Conservation (phyloP, 1,140 invertebrate species). For the Tribolium castaneum region DNA sequence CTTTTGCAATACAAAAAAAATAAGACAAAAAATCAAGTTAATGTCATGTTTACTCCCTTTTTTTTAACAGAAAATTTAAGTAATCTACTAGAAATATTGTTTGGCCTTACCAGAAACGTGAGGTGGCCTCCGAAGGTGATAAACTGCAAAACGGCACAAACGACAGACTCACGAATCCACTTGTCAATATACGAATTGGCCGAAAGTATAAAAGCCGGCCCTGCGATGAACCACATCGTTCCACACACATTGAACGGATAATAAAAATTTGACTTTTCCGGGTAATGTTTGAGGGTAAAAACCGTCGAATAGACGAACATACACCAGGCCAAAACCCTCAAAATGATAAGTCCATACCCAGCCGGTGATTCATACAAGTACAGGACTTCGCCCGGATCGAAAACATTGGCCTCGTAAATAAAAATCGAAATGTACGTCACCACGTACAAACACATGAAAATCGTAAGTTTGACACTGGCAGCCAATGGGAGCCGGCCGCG, state of each 20-base stretch:
- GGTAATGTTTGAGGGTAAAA: conserved; percentile 86
- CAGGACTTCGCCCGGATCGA: conserved; percentile 89
- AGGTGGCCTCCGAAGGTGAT: conserved; percentile 83
- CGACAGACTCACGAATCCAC: conserved; percentile 92
- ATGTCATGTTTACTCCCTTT: no score
- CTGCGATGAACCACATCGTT: conserved; percentile 85
- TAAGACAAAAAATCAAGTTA: no score
- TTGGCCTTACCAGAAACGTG: conserved; percentile 75
- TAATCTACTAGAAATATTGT: no score
- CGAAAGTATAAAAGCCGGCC: conserved; percentile 82
- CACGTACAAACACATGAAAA: conserved; percentile 83
- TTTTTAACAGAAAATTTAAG: no score
- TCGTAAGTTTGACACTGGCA: conserved; percentile 79
- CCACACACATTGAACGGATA: conserved; percentile 84
- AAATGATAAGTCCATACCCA: conserved; percentile 83
- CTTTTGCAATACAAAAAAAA: no score
- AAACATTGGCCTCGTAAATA: conserved; percentile 77
- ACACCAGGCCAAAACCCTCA: conserved; percentile 83
- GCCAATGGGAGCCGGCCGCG: conserved; percentile 77
- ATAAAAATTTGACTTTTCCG: conserved; percentile 80
- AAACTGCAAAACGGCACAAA: conserved; percentile 81
- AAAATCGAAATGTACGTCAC: conserved; percentile 80
- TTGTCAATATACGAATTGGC: conserved; percentile 85
- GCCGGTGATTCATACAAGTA: conserved; percentile 91
- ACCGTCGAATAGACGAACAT: conserved; percentile 86